Evolutionary conservation across 1,140 invertebrate species (phyloP).

Genomic region (Drosophila ambigua): DNA sequence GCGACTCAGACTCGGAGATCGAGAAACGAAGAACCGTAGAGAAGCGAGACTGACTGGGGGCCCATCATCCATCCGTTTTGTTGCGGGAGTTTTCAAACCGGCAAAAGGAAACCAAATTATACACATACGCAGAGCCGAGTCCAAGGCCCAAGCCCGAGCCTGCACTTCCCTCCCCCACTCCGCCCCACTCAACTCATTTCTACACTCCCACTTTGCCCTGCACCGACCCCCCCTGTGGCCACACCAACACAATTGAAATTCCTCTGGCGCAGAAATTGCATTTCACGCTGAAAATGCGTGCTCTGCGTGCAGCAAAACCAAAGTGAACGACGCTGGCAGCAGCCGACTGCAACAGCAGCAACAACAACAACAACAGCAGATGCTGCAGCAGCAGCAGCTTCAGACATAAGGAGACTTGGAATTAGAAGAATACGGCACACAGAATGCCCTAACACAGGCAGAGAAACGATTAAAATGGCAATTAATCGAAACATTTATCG

Average conservation of each 20-base stretch:
- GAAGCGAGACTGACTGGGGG: constrained; percentile 39
- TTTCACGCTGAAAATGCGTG: constrained; percentile 84
- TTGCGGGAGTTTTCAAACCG: constrained; percentile 31
- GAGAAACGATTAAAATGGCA: too few relatives aligned
- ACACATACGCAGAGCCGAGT: constrained; percentile 29
- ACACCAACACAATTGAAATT: constrained; percentile 83
- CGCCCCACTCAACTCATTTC: neutral
- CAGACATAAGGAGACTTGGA: constrained; percentile 4
- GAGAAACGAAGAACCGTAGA: constrained; percentile 25
- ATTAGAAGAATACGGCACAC: too few relatives aligned
- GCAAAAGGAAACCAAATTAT: constrained; percentile 38
- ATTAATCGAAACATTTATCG: too few relatives aligned
- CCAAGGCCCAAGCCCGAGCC: neutral
- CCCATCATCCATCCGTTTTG: constrained; percentile 51
- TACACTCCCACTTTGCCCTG: constrained; percentile 12
- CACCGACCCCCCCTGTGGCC: constrained; percentile 22
- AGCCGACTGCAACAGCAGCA: constrained; percentile 26
- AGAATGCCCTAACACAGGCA: too few relatives aligned
- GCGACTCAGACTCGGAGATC: neutral
- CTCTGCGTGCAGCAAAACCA: constrained; percentile 79
- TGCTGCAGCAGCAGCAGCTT: constrained; percentile 28
- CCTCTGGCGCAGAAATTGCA: constrained; percentile 83
- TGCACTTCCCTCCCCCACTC: too few relatives aligned
- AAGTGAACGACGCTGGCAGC: constrained; percentile 43
- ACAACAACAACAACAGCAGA: constrained; percentile 39